Conservation (phyloP, 2,888 invertebrate genomes). For the Geotrupes spiniger region DNA sequence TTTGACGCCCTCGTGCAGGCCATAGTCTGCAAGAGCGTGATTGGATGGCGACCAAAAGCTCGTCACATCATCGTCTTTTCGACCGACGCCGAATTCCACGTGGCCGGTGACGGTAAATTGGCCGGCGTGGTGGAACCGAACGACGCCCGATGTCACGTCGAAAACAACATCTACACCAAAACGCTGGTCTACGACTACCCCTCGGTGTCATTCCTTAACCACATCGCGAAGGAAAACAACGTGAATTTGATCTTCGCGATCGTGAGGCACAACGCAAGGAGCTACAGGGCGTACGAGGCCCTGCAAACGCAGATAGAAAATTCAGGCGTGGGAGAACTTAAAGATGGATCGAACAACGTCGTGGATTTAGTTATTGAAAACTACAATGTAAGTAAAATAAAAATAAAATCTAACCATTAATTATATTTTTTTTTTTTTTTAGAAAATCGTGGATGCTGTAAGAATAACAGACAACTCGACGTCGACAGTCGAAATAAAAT, state of each 20-base stretch:
- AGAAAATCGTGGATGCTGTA: slow-evolving; percentile 53
- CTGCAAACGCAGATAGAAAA: slow-evolving; percentile 64
- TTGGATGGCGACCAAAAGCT: slow-evolving; percentile 77
- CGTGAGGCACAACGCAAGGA: slow-evolving; percentile 39
- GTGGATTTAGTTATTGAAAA: slow-evolving; percentile 66
- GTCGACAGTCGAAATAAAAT: slow-evolving; percentile 56
- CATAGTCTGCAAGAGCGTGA: slow-evolving; percentile 65
- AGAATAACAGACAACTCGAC: slow-evolving; percentile 48
- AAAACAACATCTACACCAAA: slow-evolving; percentile 57
- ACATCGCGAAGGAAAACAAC: slow-evolving; percentile 63
- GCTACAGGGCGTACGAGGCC: slow-evolving; percentile 49
- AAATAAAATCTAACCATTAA: too few relatives aligned
- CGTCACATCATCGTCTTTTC: slow-evolving; percentile 71
- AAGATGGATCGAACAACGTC: slow-evolving; percentile 63
- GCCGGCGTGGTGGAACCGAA: slow-evolving; percentile 69
- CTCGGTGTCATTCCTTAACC: slow-evolving; percentile 66
- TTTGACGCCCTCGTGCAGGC: slow-evolving; percentile 87
- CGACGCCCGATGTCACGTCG: slow-evolving; percentile 67
- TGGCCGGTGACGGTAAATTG: slow-evolving; percentile 74
- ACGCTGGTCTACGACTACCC: slow-evolving; percentile 71
- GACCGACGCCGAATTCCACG: slow-evolving; percentile 74
- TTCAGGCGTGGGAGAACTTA: slow-evolving; percentile 62
- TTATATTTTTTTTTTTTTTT: slow-evolving; percentile 23
- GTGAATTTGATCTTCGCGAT: slow-evolving; percentile 79
- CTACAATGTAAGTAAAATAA: slow-evolving; percentile 59